Percentiles rank a stretch among this genome's conserved stretches.
These are phyloP conservation scores for Phyllostomus discolor DNA, from an alignment of 2,113 vertebrate species.

Conservation along the genomic window DNA sequence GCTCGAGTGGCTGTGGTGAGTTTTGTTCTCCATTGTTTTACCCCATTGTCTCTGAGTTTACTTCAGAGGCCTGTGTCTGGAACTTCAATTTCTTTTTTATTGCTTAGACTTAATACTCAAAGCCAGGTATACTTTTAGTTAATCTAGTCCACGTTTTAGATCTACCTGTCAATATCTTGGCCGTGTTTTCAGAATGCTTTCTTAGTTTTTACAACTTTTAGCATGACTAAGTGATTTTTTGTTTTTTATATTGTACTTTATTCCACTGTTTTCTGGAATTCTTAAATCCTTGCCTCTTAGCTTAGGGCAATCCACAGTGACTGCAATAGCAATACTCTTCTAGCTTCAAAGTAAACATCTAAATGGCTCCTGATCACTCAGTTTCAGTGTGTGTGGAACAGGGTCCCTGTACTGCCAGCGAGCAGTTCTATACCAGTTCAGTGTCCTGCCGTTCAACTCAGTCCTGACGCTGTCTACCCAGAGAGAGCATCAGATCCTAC, in stretches of 20 bases:
- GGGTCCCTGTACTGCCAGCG: not conserved
- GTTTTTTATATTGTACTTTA: not conserved
- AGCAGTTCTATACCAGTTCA: not conserved
- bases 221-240: not conserved
- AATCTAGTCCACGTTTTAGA: not conserved
- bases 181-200: not conserved
- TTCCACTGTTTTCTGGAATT: not conserved
- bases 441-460: not conserved
- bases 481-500: not conserved
- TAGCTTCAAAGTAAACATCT: not conserved
- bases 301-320: not conserved
- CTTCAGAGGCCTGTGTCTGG: not conserved
- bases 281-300: not conserved
- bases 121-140: not conserved
- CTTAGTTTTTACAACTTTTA: not conserved
- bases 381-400: not conserved
- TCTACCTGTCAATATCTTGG: not conserved
- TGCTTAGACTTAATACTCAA: not conserved
- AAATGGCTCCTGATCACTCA: not conserved
- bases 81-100: not conserved
- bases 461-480: not conserved
- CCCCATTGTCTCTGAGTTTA: not conserved
- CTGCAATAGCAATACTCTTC: not conserved
- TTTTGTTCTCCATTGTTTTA: slow-evolving; percentile 25
- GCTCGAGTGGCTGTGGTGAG: slow-evolving; percentile 88